A percentile compares a stretch with the other conserved stretches of the same genome.
These are phyloP conservation scores for Salvator merianae DNA, from an alignment of 2,113 vertebrate species.

Conservation along the genomic window DNA sequence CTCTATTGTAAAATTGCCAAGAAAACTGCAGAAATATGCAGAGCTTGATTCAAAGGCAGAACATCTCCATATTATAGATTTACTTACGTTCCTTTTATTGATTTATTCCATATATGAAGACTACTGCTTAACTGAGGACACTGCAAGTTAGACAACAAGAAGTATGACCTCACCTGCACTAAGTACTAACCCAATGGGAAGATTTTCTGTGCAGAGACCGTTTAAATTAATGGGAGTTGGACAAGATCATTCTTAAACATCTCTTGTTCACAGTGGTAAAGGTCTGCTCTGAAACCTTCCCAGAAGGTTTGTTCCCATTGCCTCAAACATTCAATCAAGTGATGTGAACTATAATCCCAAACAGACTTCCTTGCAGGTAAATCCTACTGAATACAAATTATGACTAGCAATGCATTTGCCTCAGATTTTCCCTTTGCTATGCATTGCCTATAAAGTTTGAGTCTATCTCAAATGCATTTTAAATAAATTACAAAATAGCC, in stretches of 20 bases:
- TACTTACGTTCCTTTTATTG: too few species aligned
- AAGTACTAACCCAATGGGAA: background rate
- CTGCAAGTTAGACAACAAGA: background rate
- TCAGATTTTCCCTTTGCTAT: background rate
- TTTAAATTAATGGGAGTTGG: background rate
- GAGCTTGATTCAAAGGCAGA: too few species aligned
- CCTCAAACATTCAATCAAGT: background rate
- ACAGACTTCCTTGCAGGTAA: background rate
- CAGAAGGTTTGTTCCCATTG: background rate
- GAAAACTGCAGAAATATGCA: too few species aligned
- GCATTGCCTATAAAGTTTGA: background rate
- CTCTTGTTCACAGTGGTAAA: background rate
- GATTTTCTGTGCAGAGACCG: background rate
- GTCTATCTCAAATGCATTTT: background rate
- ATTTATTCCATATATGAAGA: too few species aligned
- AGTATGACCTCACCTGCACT: background rate
- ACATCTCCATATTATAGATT: too few species aligned
- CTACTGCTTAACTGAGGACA: too few species aligned
- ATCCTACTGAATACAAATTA: background rate
- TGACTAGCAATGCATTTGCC: background rate
- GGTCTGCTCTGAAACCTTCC: background rate
- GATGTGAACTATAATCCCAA: background rate
- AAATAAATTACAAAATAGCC: slow-evolving; percentile 3
- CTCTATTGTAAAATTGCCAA: too few species aligned
- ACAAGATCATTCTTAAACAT: background rate